Percentiles rank a stretch among this genome's conserved stretches.
phyloP scores from a whole-genome alignment of 2,797 vertebrate species.

The Gobionotothen gibberifrons region DNA sequence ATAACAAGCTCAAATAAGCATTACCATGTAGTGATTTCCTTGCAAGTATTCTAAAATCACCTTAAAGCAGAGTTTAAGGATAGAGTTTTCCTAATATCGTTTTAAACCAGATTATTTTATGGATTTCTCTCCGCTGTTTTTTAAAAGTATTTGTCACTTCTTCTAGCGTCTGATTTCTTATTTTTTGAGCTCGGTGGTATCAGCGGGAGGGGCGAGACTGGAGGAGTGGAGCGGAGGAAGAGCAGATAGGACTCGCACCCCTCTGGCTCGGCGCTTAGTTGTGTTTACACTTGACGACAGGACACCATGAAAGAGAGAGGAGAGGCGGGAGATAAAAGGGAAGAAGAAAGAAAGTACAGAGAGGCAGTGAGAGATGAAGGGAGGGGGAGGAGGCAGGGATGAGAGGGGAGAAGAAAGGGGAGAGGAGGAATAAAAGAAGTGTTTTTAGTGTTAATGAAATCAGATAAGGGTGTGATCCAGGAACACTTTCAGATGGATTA shows the following conservation, averaged over 20 bases:
- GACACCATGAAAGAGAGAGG: slow-evolving; percentile 66
- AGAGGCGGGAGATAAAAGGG: slow-evolving; percentile 70
- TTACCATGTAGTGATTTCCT: neutral
- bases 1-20: neutral
- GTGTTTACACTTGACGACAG: slow-evolving; percentile 75
- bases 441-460: slow-evolving; percentile 63
- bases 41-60: slow-evolving; percentile 1
- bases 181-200: slow-evolving; percentile 36
- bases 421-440: slow-evolving; percentile 27
- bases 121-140: slow-evolving; percentile 16
- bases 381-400: neutral
- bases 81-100: slow-evolving; percentile 3
- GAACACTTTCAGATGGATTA: slow-evolving; percentile 26
- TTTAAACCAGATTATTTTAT: slow-evolving; percentile 12
- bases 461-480: slow-evolving; percentile 46
- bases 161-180: slow-evolving; percentile 37
- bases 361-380: slow-evolving; percentile 11
- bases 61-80: slow-evolving; percentile 9
- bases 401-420: slow-evolving; percentile 35
- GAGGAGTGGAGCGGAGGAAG: slow-evolving; percentile 59
- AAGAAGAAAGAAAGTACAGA: slow-evolving; percentile 52
- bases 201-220: slow-evolving; percentile 65
- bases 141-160: slow-evolving; percentile 42
- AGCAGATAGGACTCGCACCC: slow-evolving; percentile 64
- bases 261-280: slow-evolving; percentile 65